A percentile compares a stretch with the other conserved stretches of the same genome.
These are phyloP conservation scores for Polyodon spathula DNA, from an alignment of 2,113 vertebrate genomes.

Conservation along the genomic window DNA sequence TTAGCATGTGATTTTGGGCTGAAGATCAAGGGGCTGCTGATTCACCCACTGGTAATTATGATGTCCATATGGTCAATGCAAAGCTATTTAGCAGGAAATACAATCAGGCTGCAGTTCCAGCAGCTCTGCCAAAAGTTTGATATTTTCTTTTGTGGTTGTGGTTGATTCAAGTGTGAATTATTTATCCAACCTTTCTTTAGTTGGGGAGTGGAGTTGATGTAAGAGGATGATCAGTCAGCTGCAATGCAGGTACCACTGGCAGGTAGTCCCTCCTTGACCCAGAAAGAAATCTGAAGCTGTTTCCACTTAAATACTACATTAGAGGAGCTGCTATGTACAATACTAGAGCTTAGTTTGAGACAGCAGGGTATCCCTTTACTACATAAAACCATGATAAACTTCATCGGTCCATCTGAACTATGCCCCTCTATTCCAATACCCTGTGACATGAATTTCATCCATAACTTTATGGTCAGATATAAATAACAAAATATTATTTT, in stretches of 20 bases:
- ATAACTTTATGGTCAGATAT: too few species aligned
- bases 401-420: too few species aligned
- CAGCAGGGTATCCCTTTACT: background rate
- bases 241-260: constrained; percentile 51
- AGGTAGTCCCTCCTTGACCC: constrained; percentile 46
- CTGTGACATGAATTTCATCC: too few species aligned
- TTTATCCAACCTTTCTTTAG: constrained; percentile 63
- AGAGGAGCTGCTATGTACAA: background rate
- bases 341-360: background rate
- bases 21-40: constrained; percentile 15
- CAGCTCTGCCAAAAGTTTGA: constrained; percentile 52
- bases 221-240: constrained; percentile 67
- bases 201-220: constrained; percentile 41
- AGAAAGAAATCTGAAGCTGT: constrained; percentile 55
- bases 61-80: constrained; percentile 66
- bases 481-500: too few species aligned
- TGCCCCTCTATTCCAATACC: too few species aligned
- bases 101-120: constrained; percentile 32
- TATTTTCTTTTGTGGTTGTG: constrained; percentile 46
- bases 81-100: constrained; percentile 44
- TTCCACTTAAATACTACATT: constrained; percentile 32
- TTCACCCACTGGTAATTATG: constrained; percentile 17
- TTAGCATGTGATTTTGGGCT: constrained; percentile 20
- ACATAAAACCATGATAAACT: too few species aligned
- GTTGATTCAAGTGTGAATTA: constrained; percentile 69